phyloP scores from a whole-genome alignment of 2,113 vertebrate species.

The Ameiurus melas region DNA sequence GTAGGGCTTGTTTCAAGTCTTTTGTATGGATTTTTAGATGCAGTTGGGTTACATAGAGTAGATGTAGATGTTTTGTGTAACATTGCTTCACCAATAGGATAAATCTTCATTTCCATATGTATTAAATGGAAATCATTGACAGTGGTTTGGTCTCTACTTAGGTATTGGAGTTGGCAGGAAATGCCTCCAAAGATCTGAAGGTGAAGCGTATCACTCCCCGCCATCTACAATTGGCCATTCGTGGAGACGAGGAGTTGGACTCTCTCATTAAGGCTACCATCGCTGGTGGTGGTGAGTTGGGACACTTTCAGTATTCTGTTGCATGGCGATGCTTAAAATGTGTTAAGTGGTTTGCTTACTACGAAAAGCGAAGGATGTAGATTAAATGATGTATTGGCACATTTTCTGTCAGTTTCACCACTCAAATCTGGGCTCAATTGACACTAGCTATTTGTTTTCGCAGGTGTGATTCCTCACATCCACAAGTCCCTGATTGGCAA shows the following conservation, averaged over 20 bases:
- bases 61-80: neutral
- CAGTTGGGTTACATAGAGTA: neutral
- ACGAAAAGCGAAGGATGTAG: neutral
- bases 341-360: neutral
- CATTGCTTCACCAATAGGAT: neutral
- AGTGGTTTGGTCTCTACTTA: conserved; percentile 50
- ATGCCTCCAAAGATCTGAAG: conserved; percentile 97
- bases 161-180: conserved; percentile 98
- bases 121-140: neutral
- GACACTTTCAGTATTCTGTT: neutral
- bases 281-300: conserved; percentile 87
- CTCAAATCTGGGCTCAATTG: neutral
- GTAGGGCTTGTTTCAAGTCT: neutral
- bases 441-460: neutral
- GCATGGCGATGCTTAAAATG: neutral
- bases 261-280: conserved; percentile 99
- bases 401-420: neutral
- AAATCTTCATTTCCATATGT: neutral
- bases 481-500: conserved; percentile 99
- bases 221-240: conserved; percentile 95
- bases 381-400: neutral
- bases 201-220: conserved; percentile 98
- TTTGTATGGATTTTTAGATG: neutral
- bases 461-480: conserved; percentile 98
- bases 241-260: conserved; percentile 95